These are phyloP conservation scores for Enteromius mattozi DNA, from an alignment of 2,797 vertebrate genomes.

Conservation along the genomic window DNA sequence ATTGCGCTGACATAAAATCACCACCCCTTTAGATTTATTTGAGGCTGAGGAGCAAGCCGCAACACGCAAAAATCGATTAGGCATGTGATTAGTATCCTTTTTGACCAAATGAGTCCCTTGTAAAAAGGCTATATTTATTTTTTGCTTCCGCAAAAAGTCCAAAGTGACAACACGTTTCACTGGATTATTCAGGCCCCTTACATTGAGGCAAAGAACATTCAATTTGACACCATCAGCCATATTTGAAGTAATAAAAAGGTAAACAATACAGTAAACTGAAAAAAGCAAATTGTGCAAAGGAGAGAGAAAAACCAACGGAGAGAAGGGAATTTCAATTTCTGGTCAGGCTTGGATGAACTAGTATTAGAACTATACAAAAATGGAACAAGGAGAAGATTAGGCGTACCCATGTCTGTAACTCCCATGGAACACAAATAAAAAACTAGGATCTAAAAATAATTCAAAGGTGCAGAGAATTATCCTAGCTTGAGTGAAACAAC, in stretches of 20 bases:
- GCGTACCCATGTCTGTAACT: background rate
- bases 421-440: background rate
- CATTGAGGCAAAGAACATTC: background rate
- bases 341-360: background rate
- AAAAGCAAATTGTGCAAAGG: background rate
- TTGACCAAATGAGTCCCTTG: too few species aligned
- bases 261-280: background rate
- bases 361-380: background rate
- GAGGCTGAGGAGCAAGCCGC: background rate
- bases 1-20: background rate
- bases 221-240: background rate
- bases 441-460: too few species aligned
- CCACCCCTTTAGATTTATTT: background rate
- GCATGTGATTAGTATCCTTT: too few species aligned
- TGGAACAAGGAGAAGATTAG: background rate
- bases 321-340: background rate
- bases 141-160: too few species aligned
- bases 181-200: slow-evolving; percentile 9
- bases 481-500: too few species aligned
- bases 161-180: background rate
- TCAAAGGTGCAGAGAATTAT: too few species aligned
- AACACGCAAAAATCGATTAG: background rate
- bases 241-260: too few species aligned
- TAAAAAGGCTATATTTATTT: too few species aligned
- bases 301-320: too few species aligned